Conservation (phyloP, 2,797 vertebrate genomes). For the Betta splendens region DNA sequence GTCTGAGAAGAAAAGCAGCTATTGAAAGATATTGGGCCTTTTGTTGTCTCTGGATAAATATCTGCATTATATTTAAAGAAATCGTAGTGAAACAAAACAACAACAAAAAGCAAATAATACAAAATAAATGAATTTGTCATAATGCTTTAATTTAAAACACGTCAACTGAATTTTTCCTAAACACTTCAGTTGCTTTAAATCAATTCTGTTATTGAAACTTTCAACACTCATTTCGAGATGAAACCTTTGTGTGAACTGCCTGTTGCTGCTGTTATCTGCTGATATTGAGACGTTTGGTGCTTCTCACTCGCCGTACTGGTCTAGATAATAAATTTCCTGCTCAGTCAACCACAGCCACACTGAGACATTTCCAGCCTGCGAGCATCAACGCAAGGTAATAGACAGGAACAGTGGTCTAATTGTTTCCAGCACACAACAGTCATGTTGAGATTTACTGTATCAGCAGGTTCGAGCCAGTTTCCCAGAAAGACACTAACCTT, state of each 20-base stretch:
- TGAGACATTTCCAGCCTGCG: not conserved
- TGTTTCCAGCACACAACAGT: not conserved
- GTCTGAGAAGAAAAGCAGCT: too few species aligned
- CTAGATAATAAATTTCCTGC: not conserved
- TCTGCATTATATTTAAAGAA: too few species aligned
- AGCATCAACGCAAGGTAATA: not conserved
- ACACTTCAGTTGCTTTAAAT: not conserved
- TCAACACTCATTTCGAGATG: not conserved
- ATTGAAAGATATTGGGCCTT: too few species aligned
- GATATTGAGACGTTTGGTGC: not conserved
- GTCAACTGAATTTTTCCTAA: not conserved
- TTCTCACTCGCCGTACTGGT: slow-evolving; percentile 3
- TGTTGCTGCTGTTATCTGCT: not conserved
- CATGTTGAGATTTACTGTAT: not conserved
- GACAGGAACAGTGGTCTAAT: not conserved
- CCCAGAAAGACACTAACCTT: not conserved
- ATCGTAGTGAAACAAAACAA: too few species aligned
- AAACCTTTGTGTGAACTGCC: not conserved
- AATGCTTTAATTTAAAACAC: not conserved
- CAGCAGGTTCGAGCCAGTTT: not conserved
- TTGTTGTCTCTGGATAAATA: too few species aligned
- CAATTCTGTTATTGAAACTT: not conserved
- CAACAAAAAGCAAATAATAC: too few species aligned
- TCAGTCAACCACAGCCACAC: slow-evolving; percentile 3
- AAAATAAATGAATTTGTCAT: too few species aligned